Conservation (phyloP, 1,140 invertebrate genomes). For the Rhizoglyphus robini region DNA sequence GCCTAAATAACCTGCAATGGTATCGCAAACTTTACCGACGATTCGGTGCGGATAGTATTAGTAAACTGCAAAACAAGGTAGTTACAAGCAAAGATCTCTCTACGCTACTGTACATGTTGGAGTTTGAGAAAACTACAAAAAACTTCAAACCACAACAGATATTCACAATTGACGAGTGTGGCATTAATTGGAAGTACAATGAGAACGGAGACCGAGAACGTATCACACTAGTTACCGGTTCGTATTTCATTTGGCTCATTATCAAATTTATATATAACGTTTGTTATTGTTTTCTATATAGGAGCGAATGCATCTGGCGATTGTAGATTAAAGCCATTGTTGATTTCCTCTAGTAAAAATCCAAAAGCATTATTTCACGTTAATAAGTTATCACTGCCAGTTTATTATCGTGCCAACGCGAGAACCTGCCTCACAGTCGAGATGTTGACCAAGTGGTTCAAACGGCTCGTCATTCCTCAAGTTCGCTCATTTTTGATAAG, state of each 20-base stretch:
- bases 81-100: not conserved
- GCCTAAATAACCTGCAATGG: not conserved
- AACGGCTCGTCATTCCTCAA: conserved; percentile 19
- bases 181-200: not conserved
- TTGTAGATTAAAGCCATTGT: not conserved
- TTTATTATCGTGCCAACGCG: not conserved
- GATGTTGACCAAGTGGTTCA: conserved; percentile 16
- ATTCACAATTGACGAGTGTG: not conserved
- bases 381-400: not conserved
- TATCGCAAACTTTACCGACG: not conserved
- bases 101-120: not conserved
- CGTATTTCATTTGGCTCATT: too few relatives aligned
- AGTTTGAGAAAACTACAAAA: not conserved
- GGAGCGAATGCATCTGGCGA: not conserved
- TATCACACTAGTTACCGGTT: not conserved
- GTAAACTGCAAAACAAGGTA: not conserved
- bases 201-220: not conserved
- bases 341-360: not conserved
- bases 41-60: not conserved
- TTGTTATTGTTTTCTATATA: not conserved
- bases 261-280: not conserved
- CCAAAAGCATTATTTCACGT: not conserved
- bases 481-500: conserved; percentile 19
- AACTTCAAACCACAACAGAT: not conserved
- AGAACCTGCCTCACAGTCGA: not conserved